Conservation (phyloP, 2,113 vertebrate genomes). For the Aptenodytes patagonicus region DNA sequence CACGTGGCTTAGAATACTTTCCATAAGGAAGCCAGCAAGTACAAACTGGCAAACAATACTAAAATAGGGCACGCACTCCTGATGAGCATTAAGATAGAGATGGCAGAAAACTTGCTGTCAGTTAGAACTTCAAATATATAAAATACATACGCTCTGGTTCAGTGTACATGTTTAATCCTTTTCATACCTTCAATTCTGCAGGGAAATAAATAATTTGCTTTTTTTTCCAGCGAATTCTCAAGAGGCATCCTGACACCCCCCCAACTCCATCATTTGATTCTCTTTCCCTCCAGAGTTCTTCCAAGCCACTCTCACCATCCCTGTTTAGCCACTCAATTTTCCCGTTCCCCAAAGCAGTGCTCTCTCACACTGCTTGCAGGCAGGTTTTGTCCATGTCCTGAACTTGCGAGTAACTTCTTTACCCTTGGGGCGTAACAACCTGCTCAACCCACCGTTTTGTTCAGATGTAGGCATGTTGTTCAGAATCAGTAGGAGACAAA, state of each 20-base stretch:
- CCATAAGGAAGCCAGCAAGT: background rate
- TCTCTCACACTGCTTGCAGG: background rate
- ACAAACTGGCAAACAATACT: background rate
- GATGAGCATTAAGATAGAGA: background rate
- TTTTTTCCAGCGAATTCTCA: background rate
- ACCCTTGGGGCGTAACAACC: background rate
- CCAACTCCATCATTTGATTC: background rate
- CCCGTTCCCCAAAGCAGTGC: background rate
- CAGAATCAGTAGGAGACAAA: background rate
- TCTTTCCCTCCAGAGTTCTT: background rate
- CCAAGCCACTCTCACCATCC: background rate
- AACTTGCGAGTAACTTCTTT: background rate
- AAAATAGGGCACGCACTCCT: accelerated
- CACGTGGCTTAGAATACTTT: background rate
- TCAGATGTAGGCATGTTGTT: background rate
- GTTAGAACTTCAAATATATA: background rate
- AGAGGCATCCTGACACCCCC: background rate
- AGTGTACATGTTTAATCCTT: background rate
- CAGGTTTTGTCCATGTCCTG: background rate
- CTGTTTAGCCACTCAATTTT: background rate
- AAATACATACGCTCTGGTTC: accelerated
- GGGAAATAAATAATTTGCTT: background rate
- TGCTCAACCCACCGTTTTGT: background rate
- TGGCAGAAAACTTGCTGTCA: background rate
- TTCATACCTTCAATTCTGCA: background rate